A percentile compares a stretch with the other conserved stretches of the same genome.
These are phyloP conservation scores for Pollenia griseotomentosa DNA, from an alignment of 2,888 invertebrate genomes.

Conservation along the genomic window DNA sequence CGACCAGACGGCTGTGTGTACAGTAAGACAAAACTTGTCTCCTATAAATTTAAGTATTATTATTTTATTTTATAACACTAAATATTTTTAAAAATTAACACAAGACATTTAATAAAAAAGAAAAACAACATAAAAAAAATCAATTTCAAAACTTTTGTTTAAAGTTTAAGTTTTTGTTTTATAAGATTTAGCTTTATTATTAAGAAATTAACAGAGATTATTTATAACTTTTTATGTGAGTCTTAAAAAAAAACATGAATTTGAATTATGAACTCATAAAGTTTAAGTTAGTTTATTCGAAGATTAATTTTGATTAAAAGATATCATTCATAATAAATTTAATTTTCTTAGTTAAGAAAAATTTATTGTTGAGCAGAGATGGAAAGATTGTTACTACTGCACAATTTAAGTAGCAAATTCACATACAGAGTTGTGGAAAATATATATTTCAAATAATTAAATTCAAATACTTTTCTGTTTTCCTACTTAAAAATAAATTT, in stretches of 20 bases:
- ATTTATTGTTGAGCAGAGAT: neutral
- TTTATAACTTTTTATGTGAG: constrained; percentile 3
- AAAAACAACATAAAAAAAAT: constrained; percentile 27
- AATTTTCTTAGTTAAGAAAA: neutral
- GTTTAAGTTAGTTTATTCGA: constrained; percentile 34
- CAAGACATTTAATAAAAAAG: neutral
- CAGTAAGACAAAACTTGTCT: constrained; percentile 24
- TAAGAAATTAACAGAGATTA: constrained; percentile 48
- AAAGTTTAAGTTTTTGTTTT: constrained; percentile 24
- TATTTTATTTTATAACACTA: constrained; percentile 55
- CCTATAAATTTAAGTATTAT: constrained; percentile 60
- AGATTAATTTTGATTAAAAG: constrained; percentile 29
- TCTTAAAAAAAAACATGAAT: constrained; percentile 27
- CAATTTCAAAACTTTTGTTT: constrained; percentile 16
- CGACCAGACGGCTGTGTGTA: neutral
- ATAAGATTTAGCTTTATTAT: constrained; percentile 35
- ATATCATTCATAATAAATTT: neutral
- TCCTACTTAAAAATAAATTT: no score
- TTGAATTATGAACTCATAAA: constrained; percentile 19
- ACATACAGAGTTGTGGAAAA: no score
- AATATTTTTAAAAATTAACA: neutral
- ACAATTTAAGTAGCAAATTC: neutral
- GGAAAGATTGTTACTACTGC: neutral
- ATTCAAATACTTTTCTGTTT: no score
- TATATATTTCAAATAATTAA: no score